Base-by-base conservation (phyloP, 2,113 vertebrate species). In the cat (Felis catus) region DNA sequence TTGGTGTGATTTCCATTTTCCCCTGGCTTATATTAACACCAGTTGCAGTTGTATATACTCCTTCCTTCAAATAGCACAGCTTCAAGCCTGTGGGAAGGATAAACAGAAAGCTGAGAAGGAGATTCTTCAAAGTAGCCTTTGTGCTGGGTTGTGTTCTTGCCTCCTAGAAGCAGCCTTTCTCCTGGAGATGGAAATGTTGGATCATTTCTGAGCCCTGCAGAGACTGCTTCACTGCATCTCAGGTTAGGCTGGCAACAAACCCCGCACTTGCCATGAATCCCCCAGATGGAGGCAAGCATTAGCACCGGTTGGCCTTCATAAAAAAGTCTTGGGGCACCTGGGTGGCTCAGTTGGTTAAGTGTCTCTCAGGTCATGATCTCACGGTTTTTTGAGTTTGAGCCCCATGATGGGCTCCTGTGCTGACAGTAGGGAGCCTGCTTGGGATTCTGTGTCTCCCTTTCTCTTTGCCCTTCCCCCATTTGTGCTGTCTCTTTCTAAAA, bases 1-100 rank as follows among this genome's bases (percentile, higher is more conserved):
- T 27, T 94, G 63, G 55, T 90, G 12, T 87, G 19, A 74, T 92
- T 95, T 94, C 58, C 66, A 73, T 96, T 91, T 97, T 73, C 23
- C n/a, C 39, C 85, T 76, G 66, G 31, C 19, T 96, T 79, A 45
- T 76, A 33, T 36, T 80, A 93, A 92, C 33, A 86, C 11, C 33
- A 71, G n/a, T 23, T 61, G 18, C 51, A 71, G 36, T 70, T 76
- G 12, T 19, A 55, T 89, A 51, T 12, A 33, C 45, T 80, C 10
- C 5, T 80, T 55, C 13, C 66, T 93, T 89, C 48, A 91, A 86
- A 93, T 55, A 71, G 48, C 63, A 53, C 18, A 83, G 55, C 12
- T 71, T 81, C 41, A 88, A 41, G 53, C 16, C 27, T 61, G 27
- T 48, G 55, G 41, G 45, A 92, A 95, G 23, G 36, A 65, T 19